Evolutionary conservation across 2,113 vertebrate species (phyloP).

Genomic region (Chloroceryle aenea): DNA sequence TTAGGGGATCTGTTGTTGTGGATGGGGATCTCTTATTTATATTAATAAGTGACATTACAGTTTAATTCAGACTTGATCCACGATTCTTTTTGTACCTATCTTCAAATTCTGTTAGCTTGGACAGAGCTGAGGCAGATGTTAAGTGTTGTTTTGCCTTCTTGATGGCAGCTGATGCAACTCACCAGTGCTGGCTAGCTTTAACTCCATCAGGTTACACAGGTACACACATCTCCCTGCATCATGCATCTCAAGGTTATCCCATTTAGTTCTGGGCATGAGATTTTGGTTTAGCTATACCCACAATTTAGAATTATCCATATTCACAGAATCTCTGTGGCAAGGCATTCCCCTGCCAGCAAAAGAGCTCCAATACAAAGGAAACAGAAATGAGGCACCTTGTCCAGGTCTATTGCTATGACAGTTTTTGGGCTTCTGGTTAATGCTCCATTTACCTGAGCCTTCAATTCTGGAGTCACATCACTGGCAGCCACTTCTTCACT

Average conservation of each 20-base stretch:
- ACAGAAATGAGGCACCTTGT: neutral
- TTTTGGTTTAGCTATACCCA: neutral
- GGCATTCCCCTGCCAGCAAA: neutral
- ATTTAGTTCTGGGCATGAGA: neutral
- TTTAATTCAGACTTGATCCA: neutral
- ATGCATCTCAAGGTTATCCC: neutral
- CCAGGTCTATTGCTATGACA: rapidly evolving
- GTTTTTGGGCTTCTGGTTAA: neutral
- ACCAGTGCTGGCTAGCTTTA: neutral
- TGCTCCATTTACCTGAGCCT: neutral
- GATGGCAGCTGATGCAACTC: neutral
- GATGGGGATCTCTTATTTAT: neutral
- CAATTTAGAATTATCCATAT: neutral
- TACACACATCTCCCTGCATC: no score
- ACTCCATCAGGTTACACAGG: neutral
- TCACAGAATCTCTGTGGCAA: neutral
- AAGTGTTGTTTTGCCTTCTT: neutral
- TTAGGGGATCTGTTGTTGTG: neutral
- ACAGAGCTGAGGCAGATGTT: neutral
- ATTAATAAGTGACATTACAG: neutral
- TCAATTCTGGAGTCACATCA: neutral
- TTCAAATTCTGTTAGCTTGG: neutral
- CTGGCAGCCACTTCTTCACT: neutral
- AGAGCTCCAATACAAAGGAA: neutral
- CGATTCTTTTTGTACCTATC: neutral